Base-by-base conservation (phyloP, 2,113 vertebrate species). In the Myotis yumanensis region DNA sequence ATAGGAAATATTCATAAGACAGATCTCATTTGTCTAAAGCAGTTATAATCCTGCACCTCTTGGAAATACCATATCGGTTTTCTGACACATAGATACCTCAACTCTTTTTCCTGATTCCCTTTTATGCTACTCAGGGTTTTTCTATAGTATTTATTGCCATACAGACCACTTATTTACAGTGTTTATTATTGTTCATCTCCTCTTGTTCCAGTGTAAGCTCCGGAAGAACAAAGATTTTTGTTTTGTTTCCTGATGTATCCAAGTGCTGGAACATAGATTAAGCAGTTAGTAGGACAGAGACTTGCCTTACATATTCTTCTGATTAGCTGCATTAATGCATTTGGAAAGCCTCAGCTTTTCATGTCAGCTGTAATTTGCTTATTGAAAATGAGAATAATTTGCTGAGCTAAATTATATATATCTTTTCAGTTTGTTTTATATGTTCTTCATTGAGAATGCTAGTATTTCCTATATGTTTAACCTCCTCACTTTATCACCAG, bases 361-460 rank as follows among this genome's bases (percentile, higher is more conserved):
- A 59, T 51, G 30, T 80, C 35, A 46, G 5, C 57, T 76, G 15
- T 66, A 57, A 69, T 85, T 94, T 86, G 32, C 43, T 77, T 22
- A 73, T 59, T 90, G 23, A 43, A 76, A 93, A 71, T 64, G 30
- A 48, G 85, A 66, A 52, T 75, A n/a, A 64, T 87, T 84, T 94
- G 28, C 52, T 77, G 86, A 66, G 75, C 25, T 80, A 73, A 30
- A 68, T 59, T 86, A 0, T 84, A 7, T 86, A 3, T 84, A 7
- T 77, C 7, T 90, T 52, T 84, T 57, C 28, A 68, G 73, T 48
- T 83, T 75, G 12, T 72, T 83, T 94, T 90, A 5, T n/a, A 20
- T 89, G 15, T 89, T 86, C 23, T 82, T 91, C 43, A 43, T 23
- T 92, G 48, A 79, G 52, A 86, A 96, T 87, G 59, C 10, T 82